Base-by-base conservation (phyloP, 2,113 vertebrate species). In the Noctilio leporinus region DNA sequence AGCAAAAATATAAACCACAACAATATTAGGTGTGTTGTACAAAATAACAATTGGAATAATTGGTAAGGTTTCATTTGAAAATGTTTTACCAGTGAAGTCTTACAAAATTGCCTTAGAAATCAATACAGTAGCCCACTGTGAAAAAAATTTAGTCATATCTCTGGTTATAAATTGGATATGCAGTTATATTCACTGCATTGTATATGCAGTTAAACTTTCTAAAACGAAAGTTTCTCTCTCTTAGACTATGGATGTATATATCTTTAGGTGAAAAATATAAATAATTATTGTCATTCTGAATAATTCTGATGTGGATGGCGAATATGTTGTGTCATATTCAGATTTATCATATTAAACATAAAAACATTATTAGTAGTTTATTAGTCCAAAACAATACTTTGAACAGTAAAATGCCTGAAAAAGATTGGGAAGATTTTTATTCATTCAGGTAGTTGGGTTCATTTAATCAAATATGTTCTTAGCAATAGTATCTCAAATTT, bases 251-350 rank as follows among this genome's bases (percentile, higher is more conserved):
- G 26, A 17, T 89, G 4, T 57, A 0, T 53, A 9, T 62, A 49
- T 73, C 12, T 77, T 80, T 85, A 45, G 83, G 77, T 81, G 53
- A 78, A 55, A 49, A 49, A 88, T 92, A 65, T 53, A 49, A 86
- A 28, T 97, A 55, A 55, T 65, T n/a, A 81, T 96, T n/a, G 72
- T 89, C 43, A 72, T 82, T 93, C 11, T 92, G 22, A 90, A 8
- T 77, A 82, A 82, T 70, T 67, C 6, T 84, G 53, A 70, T 5
- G 45, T 83, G 75, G 17, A 40, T 89, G 30, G 4, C 78, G 59
- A 91, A 3, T 72, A 90, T 77, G 76, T 84, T 88, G 35, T 65
- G 24, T 94, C 20, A 24, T 59, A 80, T 83, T 96, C 49, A 92
- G 24, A 16, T 86, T 85, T 19, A 64, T 70, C 7, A 38, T 94